phyloP scores from a whole-genome alignment of 2,113 vertebrate species.

The Hemiscyllium ocellatum region DNA sequence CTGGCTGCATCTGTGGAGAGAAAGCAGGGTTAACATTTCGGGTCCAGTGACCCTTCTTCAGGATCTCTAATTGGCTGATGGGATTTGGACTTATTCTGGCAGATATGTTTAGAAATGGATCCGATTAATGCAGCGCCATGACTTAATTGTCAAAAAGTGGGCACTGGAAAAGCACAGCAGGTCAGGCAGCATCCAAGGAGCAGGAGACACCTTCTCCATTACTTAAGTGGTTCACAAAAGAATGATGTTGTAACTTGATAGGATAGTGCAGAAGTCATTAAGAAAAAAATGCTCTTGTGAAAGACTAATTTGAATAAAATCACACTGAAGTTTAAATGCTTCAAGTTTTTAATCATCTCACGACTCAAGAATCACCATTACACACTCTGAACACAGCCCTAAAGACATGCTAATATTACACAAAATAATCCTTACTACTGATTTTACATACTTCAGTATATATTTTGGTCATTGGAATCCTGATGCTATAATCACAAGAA shows the following conservation, averaged over 20 bases:
- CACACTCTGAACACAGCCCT: neutral
- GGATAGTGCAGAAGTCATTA: neutral
- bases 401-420: neutral
- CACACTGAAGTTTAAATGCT: neutral
- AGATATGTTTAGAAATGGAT: neutral
- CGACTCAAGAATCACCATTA: neutral
- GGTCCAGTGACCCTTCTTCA: too few relatives aligned
- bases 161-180: too few relatives aligned
- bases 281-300: neutral
- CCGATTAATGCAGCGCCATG: neutral
- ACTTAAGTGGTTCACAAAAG: neutral
- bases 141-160: neutral
- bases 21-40: too few relatives aligned
- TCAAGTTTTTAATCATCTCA: neutral
- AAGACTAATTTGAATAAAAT: neutral
- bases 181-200: too few relatives aligned
- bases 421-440: neutral
- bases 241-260: neutral
- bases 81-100: neutral
- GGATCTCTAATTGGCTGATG: neutral
- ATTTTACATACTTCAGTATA: neutral
- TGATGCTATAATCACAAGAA: neutral
- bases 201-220: neutral
- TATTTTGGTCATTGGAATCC: neutral
- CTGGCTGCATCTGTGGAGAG: too few relatives aligned